Conservation (phyloP, 2,888 invertebrate genomes). For the Rhamnusium bicolor region DNA sequence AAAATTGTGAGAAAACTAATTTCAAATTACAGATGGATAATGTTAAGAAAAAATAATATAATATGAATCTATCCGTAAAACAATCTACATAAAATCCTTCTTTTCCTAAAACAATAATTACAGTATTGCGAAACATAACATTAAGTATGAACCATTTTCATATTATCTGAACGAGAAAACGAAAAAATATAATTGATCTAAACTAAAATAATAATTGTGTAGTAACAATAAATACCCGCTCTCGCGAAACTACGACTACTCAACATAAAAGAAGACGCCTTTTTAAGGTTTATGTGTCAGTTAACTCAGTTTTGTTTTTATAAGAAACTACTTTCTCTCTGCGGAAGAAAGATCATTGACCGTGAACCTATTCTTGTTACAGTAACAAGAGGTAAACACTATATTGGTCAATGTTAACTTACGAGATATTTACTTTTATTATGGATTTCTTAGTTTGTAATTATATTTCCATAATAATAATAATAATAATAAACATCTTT, state of each 20-base stretch:
- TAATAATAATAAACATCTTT: too few species aligned
- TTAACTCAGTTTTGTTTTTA: slow-evolving; percentile 5
- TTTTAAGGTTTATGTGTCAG: slow-evolving; percentile 13
- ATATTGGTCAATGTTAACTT: background rate
- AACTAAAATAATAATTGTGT: background rate
- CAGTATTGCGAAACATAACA: too few species aligned
- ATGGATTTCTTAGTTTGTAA: background rate
- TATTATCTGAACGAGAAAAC: background rate
- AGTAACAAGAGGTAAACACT: background rate
- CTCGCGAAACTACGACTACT: background rate
- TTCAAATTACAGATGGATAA: too few species aligned
- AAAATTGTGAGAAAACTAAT: too few species aligned
- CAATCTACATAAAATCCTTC: too few species aligned
- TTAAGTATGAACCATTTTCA: too few species aligned
- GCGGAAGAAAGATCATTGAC: slow-evolving; percentile 11
- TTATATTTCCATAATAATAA: too few species aligned
- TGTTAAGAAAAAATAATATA: too few species aligned
- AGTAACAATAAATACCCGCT: background rate
- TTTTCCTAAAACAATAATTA: too few species aligned
- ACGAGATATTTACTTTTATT: background rate
- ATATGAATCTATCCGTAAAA: too few species aligned
- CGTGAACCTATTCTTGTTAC: background rate
- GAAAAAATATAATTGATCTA: background rate
- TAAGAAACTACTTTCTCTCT: slow-evolving; percentile 2
- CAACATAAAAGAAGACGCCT: background rate